phyloP scores from a whole-genome alignment of 2,113 vertebrate species.

The Malurus alboscapulatus region DNA sequence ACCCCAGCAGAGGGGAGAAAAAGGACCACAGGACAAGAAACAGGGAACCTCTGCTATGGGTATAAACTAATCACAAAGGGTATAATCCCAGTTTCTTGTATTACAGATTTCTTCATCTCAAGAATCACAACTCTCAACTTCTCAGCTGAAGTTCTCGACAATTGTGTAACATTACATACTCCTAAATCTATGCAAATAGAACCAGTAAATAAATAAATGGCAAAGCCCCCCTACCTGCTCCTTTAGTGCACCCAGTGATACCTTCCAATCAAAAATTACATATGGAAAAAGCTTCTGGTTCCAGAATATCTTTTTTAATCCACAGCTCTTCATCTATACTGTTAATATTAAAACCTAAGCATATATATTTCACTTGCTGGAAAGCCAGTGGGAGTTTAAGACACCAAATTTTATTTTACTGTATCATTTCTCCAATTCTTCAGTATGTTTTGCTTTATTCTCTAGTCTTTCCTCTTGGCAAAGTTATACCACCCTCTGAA shows the following conservation, averaged over 20 bases:
- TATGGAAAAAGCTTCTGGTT: background rate
- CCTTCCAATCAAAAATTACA: background rate
- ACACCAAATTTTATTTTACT: background rate
- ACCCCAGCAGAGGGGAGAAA: background rate
- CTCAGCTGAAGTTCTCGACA: background rate
- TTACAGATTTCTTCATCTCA: background rate
- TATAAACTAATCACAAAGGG: background rate
- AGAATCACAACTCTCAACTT: background rate
- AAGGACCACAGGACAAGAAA: background rate
- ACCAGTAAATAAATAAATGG: background rate
- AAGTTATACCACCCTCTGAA: background rate
- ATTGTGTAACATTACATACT: background rate
- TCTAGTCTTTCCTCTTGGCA: background rate
- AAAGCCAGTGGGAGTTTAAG: background rate
- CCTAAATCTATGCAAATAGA: rapidly evolving
- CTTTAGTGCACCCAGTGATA: background rate
- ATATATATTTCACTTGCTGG: background rate
- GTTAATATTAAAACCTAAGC: background rate
- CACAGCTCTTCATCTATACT: background rate
- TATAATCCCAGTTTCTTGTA: background rate
- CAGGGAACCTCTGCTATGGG: background rate
- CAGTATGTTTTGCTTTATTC: background rate
- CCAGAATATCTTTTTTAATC: background rate
- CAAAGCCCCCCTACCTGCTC: background rate
- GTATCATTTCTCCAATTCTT: background rate